phyloP scores from a whole-genome alignment of 2,113 vertebrate genomes.

The Calidris pygmaea region DNA sequence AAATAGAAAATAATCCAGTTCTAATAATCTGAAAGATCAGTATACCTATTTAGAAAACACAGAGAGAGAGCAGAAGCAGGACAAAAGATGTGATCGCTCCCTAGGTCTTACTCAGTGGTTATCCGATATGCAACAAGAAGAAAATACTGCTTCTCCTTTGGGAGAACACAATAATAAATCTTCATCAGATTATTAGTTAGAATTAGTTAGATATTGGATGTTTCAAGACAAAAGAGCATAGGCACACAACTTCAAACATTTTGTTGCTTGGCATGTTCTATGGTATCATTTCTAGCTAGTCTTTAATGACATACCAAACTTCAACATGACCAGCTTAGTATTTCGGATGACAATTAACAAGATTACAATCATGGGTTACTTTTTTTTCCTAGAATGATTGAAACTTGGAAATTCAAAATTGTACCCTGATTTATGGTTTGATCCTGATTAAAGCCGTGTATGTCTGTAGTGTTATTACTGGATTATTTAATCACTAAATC shows the following conservation, averaged over 20 bases:
- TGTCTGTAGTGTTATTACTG: neutral
- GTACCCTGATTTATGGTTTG: slow-evolving; percentile 9
- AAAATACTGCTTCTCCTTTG: neutral
- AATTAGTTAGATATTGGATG: neutral
- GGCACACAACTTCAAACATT: neutral
- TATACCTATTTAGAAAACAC: neutral
- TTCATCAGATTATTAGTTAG: neutral
- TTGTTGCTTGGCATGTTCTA: neutral
- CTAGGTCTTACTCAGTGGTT: neutral
- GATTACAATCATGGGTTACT: slow-evolving; percentile 6
- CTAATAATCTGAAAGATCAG: neutral
- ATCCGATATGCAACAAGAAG: neutral
- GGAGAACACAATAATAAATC: neutral
- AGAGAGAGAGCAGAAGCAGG: neutral
- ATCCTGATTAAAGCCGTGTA: slow-evolving; percentile 20
- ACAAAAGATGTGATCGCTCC: neutral
- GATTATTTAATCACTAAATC: slow-evolving; percentile 30
- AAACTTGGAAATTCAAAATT: slow-evolving; percentile 22
- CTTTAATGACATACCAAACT: slow-evolving; percentile 10
- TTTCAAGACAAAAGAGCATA: neutral
- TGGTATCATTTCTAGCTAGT: neutral
- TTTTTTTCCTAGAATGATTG: slow-evolving; percentile 14
- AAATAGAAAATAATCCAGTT: neutral
- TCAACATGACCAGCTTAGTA: neutral
- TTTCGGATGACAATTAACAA: neutral